A percentile compares a stretch with the other conserved stretches of the same genome.
These are phyloP conservation scores for Hydrolagus colliei DNA, from an alignment of 2,797 vertebrate genomes.

Conservation along the genomic window DNA sequence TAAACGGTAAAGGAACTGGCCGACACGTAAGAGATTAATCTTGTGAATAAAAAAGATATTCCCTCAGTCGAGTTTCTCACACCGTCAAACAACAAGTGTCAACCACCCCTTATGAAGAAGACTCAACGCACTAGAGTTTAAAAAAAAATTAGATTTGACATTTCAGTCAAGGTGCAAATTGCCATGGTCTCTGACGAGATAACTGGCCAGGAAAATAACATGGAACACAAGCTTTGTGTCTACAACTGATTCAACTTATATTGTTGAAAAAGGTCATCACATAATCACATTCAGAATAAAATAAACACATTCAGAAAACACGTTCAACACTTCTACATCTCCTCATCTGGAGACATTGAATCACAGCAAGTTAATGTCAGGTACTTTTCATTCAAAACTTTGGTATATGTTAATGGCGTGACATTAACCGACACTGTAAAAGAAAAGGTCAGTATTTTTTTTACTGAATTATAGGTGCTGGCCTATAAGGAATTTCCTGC, in stretches of 20 bases:
- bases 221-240: slow-evolving; percentile 23
- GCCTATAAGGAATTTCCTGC: too few relatives aligned
- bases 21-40: slow-evolving; percentile 32
- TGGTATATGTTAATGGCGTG: not conserved
- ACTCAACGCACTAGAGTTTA: slow-evolving; percentile 49
- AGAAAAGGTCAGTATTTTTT: slow-evolving; percentile 7
- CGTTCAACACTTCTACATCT: slow-evolving; percentile 2
- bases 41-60: slow-evolving; percentile 4
- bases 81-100: not conserved
- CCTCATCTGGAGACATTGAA: slow-evolving; percentile 11
- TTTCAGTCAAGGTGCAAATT: slow-evolving; percentile 54
- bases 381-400: slow-evolving; percentile 25
- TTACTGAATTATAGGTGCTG: too few relatives aligned
- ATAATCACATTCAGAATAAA: slow-evolving; percentile 21
- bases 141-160: slow-evolving; percentile 61
- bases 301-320: slow-evolving; percentile 18
- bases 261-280: slow-evolving; percentile 29
- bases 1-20: slow-evolving; percentile 36
- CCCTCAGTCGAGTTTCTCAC: not conserved
- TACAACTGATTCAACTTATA: not conserved
- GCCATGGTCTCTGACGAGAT: slow-evolving; percentile 44
- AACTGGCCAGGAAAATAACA: slow-evolving; percentile 47
- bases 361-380: slow-evolving; percentile 27
- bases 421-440: slow-evolving; percentile 10
- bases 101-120: slow-evolving; percentile 59